Percentiles rank a stretch among this genome's conserved stretches.
Evolutionary conservation across 2,113 vertebrate species (phyloP).

Genomic region (Macaca mulatta): DNA sequence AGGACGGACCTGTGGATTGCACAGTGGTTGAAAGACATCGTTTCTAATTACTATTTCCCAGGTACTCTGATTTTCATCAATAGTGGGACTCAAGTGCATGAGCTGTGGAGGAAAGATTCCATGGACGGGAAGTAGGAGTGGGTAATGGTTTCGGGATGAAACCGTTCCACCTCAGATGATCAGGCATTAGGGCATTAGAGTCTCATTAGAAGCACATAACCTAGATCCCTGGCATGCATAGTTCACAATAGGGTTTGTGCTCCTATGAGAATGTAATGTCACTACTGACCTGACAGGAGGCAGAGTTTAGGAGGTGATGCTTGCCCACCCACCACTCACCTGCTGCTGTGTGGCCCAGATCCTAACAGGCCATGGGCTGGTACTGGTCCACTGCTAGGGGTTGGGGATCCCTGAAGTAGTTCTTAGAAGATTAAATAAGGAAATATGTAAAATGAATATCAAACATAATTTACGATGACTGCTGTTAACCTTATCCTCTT

Average conservation of each 20-base stretch:
- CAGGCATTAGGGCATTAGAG: too few relatives aligned
- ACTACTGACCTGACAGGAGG: background rate
- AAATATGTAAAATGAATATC: background rate
- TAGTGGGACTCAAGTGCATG: background rate
- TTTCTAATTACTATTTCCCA: background rate
- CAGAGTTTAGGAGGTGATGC: too few relatives aligned
- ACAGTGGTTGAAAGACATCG: background rate
- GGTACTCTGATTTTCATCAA: background rate
- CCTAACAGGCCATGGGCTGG: too few relatives aligned
- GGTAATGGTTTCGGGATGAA: too few relatives aligned
- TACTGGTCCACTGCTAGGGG: too few relatives aligned
- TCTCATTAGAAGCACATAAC: too few relatives aligned
- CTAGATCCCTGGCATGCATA: too few relatives aligned
- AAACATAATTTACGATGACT: background rate
- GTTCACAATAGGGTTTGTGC: too few relatives aligned
- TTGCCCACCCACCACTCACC: too few relatives aligned
- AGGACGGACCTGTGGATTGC: background rate
- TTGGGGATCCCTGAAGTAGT: background rate
- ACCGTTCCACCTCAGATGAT: too few relatives aligned
- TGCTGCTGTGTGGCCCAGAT: too few relatives aligned
- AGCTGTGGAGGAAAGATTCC: background rate
- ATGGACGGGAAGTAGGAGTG: too few relatives aligned
- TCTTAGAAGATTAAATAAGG: background rate
- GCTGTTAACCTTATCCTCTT: background rate
- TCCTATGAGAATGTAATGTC: background rate